Evolutionary conservation across 2,888 invertebrate genomes (phyloP), one percentile per base, ranked within the genome.

Genomic region (Cerceris rybyensis): DNA sequence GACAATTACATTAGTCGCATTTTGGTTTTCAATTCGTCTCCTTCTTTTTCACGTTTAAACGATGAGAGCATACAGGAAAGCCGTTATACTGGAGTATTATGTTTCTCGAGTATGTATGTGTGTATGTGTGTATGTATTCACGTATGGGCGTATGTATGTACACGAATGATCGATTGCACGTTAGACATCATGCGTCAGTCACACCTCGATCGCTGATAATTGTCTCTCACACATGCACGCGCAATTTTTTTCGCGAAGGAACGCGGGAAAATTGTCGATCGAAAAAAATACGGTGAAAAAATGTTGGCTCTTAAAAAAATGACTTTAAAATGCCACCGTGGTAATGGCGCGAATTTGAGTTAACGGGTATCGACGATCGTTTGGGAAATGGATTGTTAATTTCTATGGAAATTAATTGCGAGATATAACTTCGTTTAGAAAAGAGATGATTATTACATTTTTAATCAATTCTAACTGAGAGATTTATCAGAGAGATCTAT

Each of bases 71-170:
- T 83, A 81, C 65, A 74, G 65, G 70, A 72, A 81, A 83, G 78
- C 78, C 71, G 61, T 84, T 82, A 75, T 49, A 79, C 67, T 65
- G 60, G 70, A 76, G 67, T 84, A 81, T 75, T 75, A 69, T 60
- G 54, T 71, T 64, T 74, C 50, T 69, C 67, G 65, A 65, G 68
- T 71, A 70, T n/a, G 58, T 67, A 63, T 60, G 60, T 17, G n/a
- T 50, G 11, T 28, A 28, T 28, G 28, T 28, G 28, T 28, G 28
- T 28, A 49, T 49, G n/a, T 49, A 49, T 49, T 69, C 67, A 61
- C 60, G 68, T 71, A 70, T n/a, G 58, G 64, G 59, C 57, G 60
- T 17, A n/a, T 50, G 11, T 66, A 66, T 66, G 60, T 66, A 70
- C 61, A 75, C 28, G 61, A 68, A 70, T 46, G 16, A 16, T 68